phyloP scores from a whole-genome alignment of 2,113 vertebrate species.

The Apteryx owenii region DNA sequence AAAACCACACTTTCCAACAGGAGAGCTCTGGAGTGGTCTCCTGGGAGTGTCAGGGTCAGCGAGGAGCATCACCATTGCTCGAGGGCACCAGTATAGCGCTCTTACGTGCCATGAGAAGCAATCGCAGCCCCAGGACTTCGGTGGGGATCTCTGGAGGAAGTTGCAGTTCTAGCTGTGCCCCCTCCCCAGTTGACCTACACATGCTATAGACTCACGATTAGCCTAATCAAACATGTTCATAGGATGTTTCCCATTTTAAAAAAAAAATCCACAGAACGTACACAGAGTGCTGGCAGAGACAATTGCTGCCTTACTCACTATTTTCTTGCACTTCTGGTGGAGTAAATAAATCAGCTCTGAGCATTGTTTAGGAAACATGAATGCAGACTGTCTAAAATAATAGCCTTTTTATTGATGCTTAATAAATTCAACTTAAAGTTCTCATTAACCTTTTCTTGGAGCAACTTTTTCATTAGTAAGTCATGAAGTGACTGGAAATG shows the following conservation, averaged over 20 bases:
- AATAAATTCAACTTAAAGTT: neutral
- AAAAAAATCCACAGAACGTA: neutral
- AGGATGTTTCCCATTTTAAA: neutral
- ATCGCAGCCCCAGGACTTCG: neutral
- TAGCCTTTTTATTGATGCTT: neutral
- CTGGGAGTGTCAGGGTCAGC: neutral
- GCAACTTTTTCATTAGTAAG: neutral
- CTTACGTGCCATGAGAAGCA: neutral
- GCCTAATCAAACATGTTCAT: neutral
- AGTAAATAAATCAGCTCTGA: slow-evolving; percentile 2
- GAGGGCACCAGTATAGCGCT: neutral
- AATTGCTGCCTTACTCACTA: neutral
- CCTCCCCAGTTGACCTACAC: neutral
- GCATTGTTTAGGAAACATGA: neutral
- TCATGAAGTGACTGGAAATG: neutral
- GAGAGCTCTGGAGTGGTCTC: neutral
- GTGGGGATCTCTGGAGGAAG: neutral
- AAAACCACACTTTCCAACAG: neutral
- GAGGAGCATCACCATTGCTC: neutral
- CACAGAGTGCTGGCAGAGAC: neutral
- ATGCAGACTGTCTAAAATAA: neutral
- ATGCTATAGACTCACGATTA: neutral
- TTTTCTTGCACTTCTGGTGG: neutral
- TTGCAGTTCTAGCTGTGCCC: neutral
- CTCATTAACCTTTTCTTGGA: slow-evolving; percentile 4